Evolutionary conservation across 2,797 vertebrate genomes (phyloP).

Genomic region (Hemitrygon akajei): DNA sequence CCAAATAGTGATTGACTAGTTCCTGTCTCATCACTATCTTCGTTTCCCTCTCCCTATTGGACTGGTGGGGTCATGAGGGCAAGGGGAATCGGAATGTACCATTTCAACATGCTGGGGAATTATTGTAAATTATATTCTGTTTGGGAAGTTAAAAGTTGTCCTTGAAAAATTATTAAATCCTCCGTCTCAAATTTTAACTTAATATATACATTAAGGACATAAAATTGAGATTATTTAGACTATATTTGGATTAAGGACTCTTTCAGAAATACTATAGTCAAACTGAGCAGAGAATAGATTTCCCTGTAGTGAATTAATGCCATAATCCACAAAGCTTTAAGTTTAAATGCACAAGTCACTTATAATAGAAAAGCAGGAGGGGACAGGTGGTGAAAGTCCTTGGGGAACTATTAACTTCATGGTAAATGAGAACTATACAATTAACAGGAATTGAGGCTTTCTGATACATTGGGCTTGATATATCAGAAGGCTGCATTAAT

Average conservation of each 20-base stretch:
- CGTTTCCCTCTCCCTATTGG: conserved; percentile 42
- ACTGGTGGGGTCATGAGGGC: too few relatives aligned
- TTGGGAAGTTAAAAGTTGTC: neutral
- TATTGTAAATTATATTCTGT: neutral
- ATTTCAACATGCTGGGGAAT: neutral
- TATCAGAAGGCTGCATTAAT: neutral
- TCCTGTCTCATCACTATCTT: conserved; percentile 39
- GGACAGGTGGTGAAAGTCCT: conserved; percentile 7
- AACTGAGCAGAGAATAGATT: conserved; percentile 1
- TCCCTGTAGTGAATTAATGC: neutral
- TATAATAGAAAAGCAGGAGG: neutral
- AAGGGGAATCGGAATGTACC: neutral
- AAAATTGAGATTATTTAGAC: neutral
- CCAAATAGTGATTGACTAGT: conserved; percentile 14
- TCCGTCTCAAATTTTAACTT: neutral
- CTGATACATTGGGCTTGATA: neutral
- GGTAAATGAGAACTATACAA: neutral
- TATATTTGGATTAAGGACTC: neutral
- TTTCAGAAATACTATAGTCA: neutral
- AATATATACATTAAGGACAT: neutral
- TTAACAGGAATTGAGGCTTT: neutral
- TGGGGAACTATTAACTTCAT: conserved; percentile 17
- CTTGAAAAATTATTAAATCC: neutral
- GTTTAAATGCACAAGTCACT: neutral
- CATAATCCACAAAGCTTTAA: neutral